These are phyloP conservation scores for Harpalus rubripes DNA, from an alignment of 2,888 invertebrate genomes.

Conservation along the genomic window DNA sequence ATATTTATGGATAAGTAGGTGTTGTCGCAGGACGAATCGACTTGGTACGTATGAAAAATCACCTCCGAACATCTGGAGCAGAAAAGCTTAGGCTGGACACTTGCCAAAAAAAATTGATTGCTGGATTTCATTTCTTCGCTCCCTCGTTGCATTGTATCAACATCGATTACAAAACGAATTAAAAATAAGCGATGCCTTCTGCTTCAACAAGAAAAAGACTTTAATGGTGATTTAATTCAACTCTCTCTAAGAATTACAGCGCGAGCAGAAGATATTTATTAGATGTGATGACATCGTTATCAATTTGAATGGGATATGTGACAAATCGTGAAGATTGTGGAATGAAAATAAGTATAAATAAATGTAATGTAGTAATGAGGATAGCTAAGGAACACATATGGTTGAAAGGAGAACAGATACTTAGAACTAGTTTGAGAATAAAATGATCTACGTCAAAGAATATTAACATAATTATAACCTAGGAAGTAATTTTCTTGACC, in stretches of 20 bases:
- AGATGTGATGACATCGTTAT: neutral
- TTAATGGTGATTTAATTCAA: slow-evolving; percentile 14
- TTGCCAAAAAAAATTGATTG: slow-evolving; percentile 41
- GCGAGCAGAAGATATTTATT: neutral
- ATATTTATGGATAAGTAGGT: neutral
- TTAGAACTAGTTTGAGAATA: no score
- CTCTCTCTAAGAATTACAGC: neutral
- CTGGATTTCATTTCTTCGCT: slow-evolving; percentile 10
- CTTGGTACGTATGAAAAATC: neutral
- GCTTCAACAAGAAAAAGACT: neutral
- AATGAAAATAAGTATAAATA: no score
- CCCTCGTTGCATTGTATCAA: slow-evolving; percentile 27
- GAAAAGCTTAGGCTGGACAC: slow-evolving; percentile 4
- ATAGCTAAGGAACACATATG: no score
- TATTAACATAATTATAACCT: no score
- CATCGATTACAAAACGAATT: slow-evolving; percentile 33
- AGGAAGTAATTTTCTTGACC: no score
- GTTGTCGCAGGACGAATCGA: neutral
- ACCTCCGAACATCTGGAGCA: slow-evolving; percentile 10
- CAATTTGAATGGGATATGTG: neutral
- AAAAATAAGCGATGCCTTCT: slow-evolving; percentile 21
- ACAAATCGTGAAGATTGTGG: no score
- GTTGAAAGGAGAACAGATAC: no score
- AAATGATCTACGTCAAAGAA: no score
- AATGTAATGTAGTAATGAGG: no score